Evolutionary conservation across 2,888 invertebrate species (phyloP).

Genomic region (Ichneumon xanthorius): DNA sequence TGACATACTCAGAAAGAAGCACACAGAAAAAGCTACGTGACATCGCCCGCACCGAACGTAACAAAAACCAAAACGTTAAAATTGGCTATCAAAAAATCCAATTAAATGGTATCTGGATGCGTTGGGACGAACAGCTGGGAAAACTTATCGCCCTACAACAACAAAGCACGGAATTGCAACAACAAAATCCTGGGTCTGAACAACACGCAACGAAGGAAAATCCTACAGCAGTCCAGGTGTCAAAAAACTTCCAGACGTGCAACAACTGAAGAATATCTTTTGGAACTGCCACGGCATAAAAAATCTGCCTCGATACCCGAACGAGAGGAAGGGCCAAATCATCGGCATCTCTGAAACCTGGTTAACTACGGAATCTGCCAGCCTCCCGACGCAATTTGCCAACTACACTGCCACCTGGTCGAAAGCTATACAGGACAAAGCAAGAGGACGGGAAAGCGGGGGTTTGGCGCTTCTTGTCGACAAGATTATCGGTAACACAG

Average conservation of each 20-base stretch:
- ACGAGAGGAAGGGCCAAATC: not conserved
- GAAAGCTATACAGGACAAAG: constrained; percentile 17
- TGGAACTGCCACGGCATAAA: constrained; percentile 25
- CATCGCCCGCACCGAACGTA: constrained; percentile 9
- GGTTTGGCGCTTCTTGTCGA: not conserved
- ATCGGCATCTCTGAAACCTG: constrained; percentile 25
- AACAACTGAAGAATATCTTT: constrained; percentile 7
- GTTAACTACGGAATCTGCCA: not conserved
- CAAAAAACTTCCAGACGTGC: not conserved
- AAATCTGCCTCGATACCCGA: not conserved
- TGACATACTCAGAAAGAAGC: constrained; percentile 1
- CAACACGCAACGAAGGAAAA: too few species aligned
- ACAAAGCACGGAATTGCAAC: not conserved
- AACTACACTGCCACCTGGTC: not conserved
- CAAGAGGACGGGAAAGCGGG: constrained; percentile 19
- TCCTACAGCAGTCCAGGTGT: not conserved
- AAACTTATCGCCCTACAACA: not conserved
- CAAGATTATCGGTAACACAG: not conserved
- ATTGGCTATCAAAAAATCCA: not conserved
- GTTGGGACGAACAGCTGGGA: not conserved
- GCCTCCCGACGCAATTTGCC: not conserved
- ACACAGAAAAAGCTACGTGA: constrained; percentile 11
- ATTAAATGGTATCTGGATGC: constrained; percentile 15
- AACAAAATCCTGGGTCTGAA: not conserved
- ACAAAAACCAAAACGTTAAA: constrained; percentile 1